Evolutionary conservation across 2,888 invertebrate genomes (phyloP), one percentile per base, ranked within the genome.

Genomic region (Holacanthella duospinosa): DNA sequence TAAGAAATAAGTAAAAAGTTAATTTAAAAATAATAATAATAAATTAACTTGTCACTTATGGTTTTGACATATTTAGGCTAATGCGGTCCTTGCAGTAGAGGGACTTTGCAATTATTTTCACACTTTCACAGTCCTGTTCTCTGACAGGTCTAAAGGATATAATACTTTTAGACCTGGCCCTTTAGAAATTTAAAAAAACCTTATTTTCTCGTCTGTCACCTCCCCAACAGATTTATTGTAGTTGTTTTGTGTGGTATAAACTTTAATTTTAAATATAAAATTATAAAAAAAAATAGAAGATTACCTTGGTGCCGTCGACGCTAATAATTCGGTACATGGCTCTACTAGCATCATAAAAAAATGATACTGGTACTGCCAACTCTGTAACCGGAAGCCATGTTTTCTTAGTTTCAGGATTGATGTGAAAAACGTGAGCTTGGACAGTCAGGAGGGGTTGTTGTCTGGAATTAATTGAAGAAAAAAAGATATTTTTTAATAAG

Each of bases 381-480:
- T 88, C 88, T 73, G 94, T 94, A 65, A 93, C 92, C 57, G 94
- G 92, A 81, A 96, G 89, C 96, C 96, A 96, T 75, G 94, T 94
- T 75, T 93, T 84, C 80, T 96, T 96, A 61, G 96, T 95, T 82
- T 93, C 93, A 66, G 95, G 95, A 80, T 96, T 95, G 81, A 96
- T 95, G 82, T 96, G 95, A 82, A 96, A 96, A 76, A 96, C 95
- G 82, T 96, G 96, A 75, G 95, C 95, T 80, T 94, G 93, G 81
- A 94, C 93, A 78, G 93, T 90, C 82, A 94, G 96, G 79, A 96
- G 93, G 77, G 96, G 95, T 83, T 95, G 94, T 82, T 96, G 95
- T 83, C 96, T 95, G 81, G 36, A 27, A 48, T 16, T 19, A 4
- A 29, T 12, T 29, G 27, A 61, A 53, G 4, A 29, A 29, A 6